Conservation (phyloP, 2,113 vertebrate species). For the Rostratula benghalensis region DNA sequence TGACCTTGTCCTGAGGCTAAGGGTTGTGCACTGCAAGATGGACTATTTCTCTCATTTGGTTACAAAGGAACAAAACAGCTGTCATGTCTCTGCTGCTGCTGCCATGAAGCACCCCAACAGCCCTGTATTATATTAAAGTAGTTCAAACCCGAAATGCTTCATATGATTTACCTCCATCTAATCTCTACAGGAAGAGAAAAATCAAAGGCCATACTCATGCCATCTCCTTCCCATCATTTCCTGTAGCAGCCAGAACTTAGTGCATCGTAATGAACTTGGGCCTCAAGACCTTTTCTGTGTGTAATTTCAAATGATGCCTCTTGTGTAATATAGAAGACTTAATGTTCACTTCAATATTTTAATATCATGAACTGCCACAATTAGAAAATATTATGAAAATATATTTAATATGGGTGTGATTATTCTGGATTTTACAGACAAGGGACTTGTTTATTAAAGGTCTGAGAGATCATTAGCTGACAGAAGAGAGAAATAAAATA, state of each 20-base stretch:
- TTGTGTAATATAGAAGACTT: background rate
- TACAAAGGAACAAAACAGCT: background rate
- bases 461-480: background rate
- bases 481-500: background rate
- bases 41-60: background rate
- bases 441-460: background rate
- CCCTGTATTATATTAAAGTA: background rate
- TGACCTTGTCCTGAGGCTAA: background rate
- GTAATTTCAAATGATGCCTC: background rate
- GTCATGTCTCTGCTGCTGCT: background rate
- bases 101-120: background rate
- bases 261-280: background rate
- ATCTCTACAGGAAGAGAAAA: background rate
- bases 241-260: background rate
- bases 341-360: background rate
- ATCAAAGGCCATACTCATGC: background rate
- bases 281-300: background rate
- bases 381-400: background rate
- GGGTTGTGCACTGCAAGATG: background rate
- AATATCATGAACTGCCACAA: background rate
- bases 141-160: background rate
- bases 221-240: background rate
- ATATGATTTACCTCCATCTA: background rate
- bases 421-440: background rate
- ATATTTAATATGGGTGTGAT: background rate